Base-by-base conservation (phyloP, 2,888 invertebrate species). In the Aphodius granarius region DNA sequence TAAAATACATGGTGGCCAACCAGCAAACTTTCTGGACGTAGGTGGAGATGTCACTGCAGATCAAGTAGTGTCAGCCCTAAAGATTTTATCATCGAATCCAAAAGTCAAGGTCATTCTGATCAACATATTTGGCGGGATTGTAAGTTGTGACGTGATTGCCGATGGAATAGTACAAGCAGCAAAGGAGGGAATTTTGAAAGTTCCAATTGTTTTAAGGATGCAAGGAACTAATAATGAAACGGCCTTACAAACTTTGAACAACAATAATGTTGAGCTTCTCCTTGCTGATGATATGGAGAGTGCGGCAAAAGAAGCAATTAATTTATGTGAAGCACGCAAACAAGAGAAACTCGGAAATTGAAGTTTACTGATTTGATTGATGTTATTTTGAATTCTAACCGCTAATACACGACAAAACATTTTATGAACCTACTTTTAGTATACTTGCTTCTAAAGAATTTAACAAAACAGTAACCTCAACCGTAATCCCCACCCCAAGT, bases 111-210 rank as follows among this genome's bases (percentile, higher is more conserved):
- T 95, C 5, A 94, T 98, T 80, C 91, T 99, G 76, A 97, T 98
- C 0, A 98, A 99, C 88, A 96, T 99, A 1, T 98, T 98, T 89
- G 98, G 96, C 79, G 97, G 98, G 75, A 98, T 99, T 84, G 97
- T 99, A 0, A 97, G 98, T 88, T 98, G 98, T 88, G 95, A 93
- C 5, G 97, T 94, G 0, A 94, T 98, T 82, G 98, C 98, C 0
- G 94, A 93, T 82, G 98, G 98, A 63, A 94, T 98, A 80, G 92
- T 97, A 5, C 91, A 93, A 78, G 97, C 97, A 2, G 93, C 94
- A 78, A 92, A 92, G 84, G 90, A 93, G 64, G 22, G 22, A 9
- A 9, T 68, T 0, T 89, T 97, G 0, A 91, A 91, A 82, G 91
- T 96, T 74, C 98, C 98, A 0, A 88, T 98, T 64, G 91, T 98